These are phyloP conservation scores for Ptychoptera contaminata DNA, from an alignment of 2,888 invertebrate genomes.

Conservation along the genomic window DNA sequence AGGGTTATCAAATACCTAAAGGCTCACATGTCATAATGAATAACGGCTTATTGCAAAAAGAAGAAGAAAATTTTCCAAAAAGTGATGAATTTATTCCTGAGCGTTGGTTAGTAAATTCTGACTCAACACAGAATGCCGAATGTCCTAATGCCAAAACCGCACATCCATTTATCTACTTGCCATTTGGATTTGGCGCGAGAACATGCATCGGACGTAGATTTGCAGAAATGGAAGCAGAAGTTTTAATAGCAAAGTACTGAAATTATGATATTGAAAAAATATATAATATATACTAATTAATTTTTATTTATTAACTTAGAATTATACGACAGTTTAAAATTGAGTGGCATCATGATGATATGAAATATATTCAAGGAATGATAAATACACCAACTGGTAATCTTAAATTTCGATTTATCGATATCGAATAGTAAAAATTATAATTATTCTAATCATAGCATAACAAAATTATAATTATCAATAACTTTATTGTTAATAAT, in stretches of 20 bases:
- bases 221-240: not conserved
- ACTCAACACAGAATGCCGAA: not conserved
- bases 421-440: too few relatives aligned
- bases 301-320: conserved; percentile 25
- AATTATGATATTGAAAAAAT: not conserved
- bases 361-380: conserved; percentile 15
- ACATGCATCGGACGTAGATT: conserved; percentile 1
- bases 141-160: conserved; percentile 12
- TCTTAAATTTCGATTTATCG: conserved; percentile 16
- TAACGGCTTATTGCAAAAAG: conserved; percentile 44
- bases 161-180: conserved; percentile 19
- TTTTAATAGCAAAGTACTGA: not conserved
- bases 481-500: too few relatives aligned
- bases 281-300: not conserved
- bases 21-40: conserved; percentile 57
- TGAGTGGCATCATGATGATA: conserved; percentile 23
- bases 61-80: conserved; percentile 42
- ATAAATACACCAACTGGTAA: conserved; percentile 19
- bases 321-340: conserved; percentile 28
- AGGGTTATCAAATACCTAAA: conserved; percentile 43
- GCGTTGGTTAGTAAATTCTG: not conserved
- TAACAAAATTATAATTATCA: too few relatives aligned
- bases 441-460: not conserved
- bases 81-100: conserved; percentile 13
- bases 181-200: conserved; percentile 1